These are phyloP conservation scores for Apeira syringaria DNA, from an alignment of 2,888 invertebrate genomes.

Conservation along the genomic window DNA sequence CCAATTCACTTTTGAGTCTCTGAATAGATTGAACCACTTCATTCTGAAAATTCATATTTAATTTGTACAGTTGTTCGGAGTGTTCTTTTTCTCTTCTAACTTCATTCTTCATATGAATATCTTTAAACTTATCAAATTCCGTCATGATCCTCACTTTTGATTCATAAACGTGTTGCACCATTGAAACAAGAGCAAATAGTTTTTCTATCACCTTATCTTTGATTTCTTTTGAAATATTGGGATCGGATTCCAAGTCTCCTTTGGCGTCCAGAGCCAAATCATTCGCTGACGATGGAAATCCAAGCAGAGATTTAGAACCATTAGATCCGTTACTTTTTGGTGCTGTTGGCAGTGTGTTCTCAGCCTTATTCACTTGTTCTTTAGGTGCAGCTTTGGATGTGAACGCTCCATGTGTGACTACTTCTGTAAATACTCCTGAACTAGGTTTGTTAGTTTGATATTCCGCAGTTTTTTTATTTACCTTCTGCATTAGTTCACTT, in stretches of 20 bases:
- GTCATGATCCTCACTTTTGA: slow-evolving; percentile 74
- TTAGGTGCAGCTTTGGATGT: slow-evolving; percentile 56
- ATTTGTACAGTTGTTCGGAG: slow-evolving; percentile 71
- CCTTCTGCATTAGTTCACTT: slow-evolving; percentile 64
- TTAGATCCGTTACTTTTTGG: slow-evolving; percentile 43
- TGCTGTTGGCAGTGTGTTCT: slow-evolving; percentile 39
- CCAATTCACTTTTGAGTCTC: slow-evolving; percentile 68
- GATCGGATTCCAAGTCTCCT: slow-evolving; percentile 73
- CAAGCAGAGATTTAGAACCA: slow-evolving; percentile 61
- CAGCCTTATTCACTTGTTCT: slow-evolving; percentile 49
- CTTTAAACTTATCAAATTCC: slow-evolving; percentile 74
- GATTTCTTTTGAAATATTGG: slow-evolving; percentile 65
- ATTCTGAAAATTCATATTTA: slow-evolving; percentile 76
- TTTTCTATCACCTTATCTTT: slow-evolving; percentile 76
- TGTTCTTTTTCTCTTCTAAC: slow-evolving; percentile 70
- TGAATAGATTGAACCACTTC: slow-evolving; percentile 75
- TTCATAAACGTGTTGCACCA: slow-evolving; percentile 76
- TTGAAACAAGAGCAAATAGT: slow-evolving; percentile 67
- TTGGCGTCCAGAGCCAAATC: slow-evolving; percentile 74
- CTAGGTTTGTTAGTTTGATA: slow-evolving; percentile 70
- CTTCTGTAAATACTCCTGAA: slow-evolving; percentile 73
- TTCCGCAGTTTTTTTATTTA: slow-evolving; percentile 68
- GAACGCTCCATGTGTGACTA: slow-evolving; percentile 73
- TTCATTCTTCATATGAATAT: slow-evolving; percentile 69
- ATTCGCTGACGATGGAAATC: slow-evolving; percentile 76